Percentiles rank a stretch among this genome's conserved stretches.
Evolutionary conservation across 2,888 invertebrate species (phyloP).

Genomic region (Scelioninae gen. 1): DNA sequence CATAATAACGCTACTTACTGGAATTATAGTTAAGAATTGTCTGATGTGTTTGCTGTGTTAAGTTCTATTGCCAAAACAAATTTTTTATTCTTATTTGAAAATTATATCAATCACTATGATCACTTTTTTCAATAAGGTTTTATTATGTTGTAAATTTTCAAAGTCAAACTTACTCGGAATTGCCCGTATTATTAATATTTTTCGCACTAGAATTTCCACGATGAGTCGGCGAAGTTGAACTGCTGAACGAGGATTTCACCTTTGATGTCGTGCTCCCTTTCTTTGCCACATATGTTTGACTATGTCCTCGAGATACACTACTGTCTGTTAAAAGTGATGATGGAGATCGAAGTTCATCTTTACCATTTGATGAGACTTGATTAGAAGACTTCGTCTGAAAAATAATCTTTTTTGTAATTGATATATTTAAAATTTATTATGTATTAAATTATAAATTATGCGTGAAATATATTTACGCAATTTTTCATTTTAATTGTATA

Average conservation of each 20-base stretch:
- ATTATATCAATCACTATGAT: neutral
- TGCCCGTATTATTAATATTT: slow-evolving; percentile 29
- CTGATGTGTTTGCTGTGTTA: neutral
- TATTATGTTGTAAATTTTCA: neutral
- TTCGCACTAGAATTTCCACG: slow-evolving; percentile 53
- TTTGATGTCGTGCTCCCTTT: slow-evolving; percentile 76
- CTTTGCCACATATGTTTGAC: slow-evolving; percentile 67
- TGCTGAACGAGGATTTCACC: slow-evolving; percentile 65
- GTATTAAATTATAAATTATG: no score
- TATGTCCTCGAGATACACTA: slow-evolving; percentile 71
- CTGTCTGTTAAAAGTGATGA: slow-evolving; percentile 75
- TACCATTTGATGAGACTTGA: slow-evolving; percentile 42
- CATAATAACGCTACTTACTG: slow-evolving; percentile 22
- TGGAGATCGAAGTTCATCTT: slow-evolving; percentile 74
- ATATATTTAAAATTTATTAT: no score
- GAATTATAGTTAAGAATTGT: slow-evolving; percentile 9
- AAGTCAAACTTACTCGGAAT: slow-evolving; percentile 51
- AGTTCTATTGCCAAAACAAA: neutral
- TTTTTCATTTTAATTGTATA: no score
- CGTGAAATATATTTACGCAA: no score
- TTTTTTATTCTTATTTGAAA: neutral
- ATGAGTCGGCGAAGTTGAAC: slow-evolving; percentile 41
- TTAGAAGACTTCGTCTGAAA: slow-evolving; percentile 30
- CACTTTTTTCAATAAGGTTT: neutral
- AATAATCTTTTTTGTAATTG: no score